phyloP scores from a whole-genome alignment of 2,888 invertebrate genomes.

The Eretmocerus hayati region DNA sequence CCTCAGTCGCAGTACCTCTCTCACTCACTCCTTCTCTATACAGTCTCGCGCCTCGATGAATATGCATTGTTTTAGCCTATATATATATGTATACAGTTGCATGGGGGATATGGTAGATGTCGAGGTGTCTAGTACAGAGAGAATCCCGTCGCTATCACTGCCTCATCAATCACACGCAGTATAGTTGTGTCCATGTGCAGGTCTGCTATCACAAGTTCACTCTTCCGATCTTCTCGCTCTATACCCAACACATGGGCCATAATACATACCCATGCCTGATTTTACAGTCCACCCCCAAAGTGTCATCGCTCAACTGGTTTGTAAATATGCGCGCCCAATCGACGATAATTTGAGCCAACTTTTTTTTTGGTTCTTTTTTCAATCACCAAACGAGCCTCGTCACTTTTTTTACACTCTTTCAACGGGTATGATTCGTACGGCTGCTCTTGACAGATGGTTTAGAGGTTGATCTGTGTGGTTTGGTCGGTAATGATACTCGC shows the following conservation, averaged over 20 bases:
- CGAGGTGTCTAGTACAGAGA: conserved; percentile 45
- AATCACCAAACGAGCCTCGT: no score
- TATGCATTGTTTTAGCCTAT: conserved; percentile 45
- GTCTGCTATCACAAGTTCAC: conserved; percentile 15
- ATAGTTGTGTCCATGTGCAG: conserved; percentile 23
- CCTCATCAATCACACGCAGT: conserved; percentile 46
- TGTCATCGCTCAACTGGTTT: conserved; percentile 23
- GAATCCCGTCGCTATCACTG: conserved; percentile 47
- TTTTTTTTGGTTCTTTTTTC: conserved; percentile 29
- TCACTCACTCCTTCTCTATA: background rate
- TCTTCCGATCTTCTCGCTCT: conserved; percentile 9
- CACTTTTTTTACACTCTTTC: no score
- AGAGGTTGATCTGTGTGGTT: no score
- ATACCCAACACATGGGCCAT: background rate
- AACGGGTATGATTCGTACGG: no score
- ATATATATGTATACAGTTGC: no score
- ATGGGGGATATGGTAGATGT: no score
- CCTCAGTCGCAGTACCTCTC: background rate
- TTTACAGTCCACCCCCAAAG: conserved; percentile 25
- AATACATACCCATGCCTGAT: conserved; percentile 16
- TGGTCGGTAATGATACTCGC: no score
- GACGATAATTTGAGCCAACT: conserved; percentile 43
- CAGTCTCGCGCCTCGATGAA: conserved; percentile 34
- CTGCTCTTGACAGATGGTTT: no score
- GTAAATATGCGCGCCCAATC: conserved; percentile 27